Base-by-base conservation (phyloP, 2,113 vertebrate species). In the Carlito syrichta region DNA sequence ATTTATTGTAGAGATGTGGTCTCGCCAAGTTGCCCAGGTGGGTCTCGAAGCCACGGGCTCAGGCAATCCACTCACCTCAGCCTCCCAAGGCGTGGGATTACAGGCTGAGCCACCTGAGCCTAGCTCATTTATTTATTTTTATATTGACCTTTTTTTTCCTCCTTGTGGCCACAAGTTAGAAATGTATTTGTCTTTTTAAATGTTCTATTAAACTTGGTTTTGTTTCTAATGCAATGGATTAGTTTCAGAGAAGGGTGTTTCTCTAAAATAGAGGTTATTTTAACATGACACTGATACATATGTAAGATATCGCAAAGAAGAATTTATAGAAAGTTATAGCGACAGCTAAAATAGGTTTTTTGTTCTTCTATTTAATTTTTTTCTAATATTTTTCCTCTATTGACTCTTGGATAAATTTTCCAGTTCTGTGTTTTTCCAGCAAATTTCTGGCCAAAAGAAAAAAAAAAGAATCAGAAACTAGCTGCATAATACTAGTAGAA, bases 341-440 rank as follows among this genome's bases (percentile, higher is more conserved):
- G 56, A 58, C 0, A 73, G 52, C 14, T 54, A 52, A 97, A 96
- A 94, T 52, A 22, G 40, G 43, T 69, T 56, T 84, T 81, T n/a
- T 52, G 30, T 89, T 86, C 58, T 38, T 89, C 20, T 62, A 52
- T 69, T 94, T 76, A 86, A 74, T 56, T 86, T 87, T 73, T 81
- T 83, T 66, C 43, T 62, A 56, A 66, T 77, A 71, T 81, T 95
- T 97, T 87, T 78, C 45, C 68, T 95, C 60, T 94, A 48, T 7
- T 88, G 86, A 85, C 62, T 95, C 38, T 91, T 97, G 74, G 89
- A 85, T 77, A n/a, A 73, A 85, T 93, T 97, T 97, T 94, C 93
- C 85, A 94, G 82, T 79, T 97, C 94, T 91, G 6, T 91, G 23
- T 90, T 88, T 96, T 98, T 96, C 93, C 89, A 97, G 89, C 38